Evolutionary conservation across 2,888 invertebrate genomes (phyloP), one percentile per base, ranked within the genome.

Genomic region (Periphyllus acericola): DNA sequence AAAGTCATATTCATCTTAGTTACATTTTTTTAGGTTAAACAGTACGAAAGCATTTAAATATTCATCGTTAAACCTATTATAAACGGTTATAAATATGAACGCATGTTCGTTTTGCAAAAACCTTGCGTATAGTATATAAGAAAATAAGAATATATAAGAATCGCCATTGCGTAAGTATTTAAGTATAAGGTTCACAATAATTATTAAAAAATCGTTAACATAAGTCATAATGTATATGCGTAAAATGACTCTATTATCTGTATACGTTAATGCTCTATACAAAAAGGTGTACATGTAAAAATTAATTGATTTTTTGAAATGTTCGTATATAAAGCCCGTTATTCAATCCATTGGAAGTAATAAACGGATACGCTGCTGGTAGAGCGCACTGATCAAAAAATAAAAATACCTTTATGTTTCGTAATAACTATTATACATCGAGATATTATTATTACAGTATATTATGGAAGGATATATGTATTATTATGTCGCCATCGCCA

Each of bases 21-120:
- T 52, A 6, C 32, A n/a, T 80, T 60, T 46, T 80, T 25, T 36
- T 36, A 60, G 60, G 60, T 80, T 60, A 36, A 25, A 60, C 6
- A 60, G 60, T 60, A 36, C 34, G 60, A 80, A 66, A 80, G 60
- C 60, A 66, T 80, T 80, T 36, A 80, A 80, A 34, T 80, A 60
- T 66, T 17, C 34, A 36, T 66, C 34, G n/a, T 80, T 25, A 80
- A 80, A 80, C 9, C n/a, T 36, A 40, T 40, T 55, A 52, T 52
- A 34, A 79, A 25, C 34, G 5, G 52, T 55, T 55, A 25, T 25
- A 55, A 32, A 55, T 55, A 79, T 5, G 60, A 46, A 21, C 21
- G 55, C 32, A 34, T 55, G 32, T 79, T 34, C 9, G 34, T 25
- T 79, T 79, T 55, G 32, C 46, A 21, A 78, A 78, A 78, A 52